phyloP scores from a whole-genome alignment of 2,888 invertebrate genomes.

The Eupithecia tripunctaria region DNA sequence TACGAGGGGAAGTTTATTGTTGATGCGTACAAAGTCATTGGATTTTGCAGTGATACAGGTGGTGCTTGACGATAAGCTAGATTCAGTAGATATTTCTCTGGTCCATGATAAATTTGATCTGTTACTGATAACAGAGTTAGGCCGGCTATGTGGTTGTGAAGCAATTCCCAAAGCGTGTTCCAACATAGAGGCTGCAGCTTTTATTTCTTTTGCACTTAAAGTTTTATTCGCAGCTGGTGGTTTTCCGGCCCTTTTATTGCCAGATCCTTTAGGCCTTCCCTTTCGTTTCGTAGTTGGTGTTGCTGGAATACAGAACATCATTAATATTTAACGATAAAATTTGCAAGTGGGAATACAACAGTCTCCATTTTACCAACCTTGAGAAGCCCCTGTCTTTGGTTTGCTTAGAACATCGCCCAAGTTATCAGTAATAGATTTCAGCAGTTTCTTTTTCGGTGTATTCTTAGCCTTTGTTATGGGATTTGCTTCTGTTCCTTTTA shows the following conservation, averaged over 20 bases:
- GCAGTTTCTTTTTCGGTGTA: neutral
- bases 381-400: neutral
- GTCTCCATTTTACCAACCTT: neutral
- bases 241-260: neutral
- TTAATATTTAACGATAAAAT: neutral
- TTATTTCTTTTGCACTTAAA: slow-evolving; percentile 23
- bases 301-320: neutral
- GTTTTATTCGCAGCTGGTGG: slow-evolving; percentile 13
- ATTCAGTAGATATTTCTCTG: slow-evolving; percentile 64
- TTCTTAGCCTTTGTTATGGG: neutral
- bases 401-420: neutral
- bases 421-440: neutral
- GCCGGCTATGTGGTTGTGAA: slow-evolving; percentile 31
- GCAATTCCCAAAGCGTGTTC: slow-evolving; percentile 9
- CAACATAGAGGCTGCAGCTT: slow-evolving; percentile 26
- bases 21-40: slow-evolving; percentile 61
- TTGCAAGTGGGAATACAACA: neutral
- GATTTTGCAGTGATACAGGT: slow-evolving; percentile 61
- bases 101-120: slow-evolving; percentile 68
- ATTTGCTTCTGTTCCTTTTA: neutral
- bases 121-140: slow-evolving; percentile 54
- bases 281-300: neutral
- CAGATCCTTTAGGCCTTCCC: slow-evolving; percentile 3
- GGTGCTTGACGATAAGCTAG: slow-evolving; percentile 52
- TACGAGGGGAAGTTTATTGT: slow-evolving; percentile 67